A percentile compares a stretch with the other conserved stretches of the same genome.
Evolutionary conservation across 2,797 vertebrate species (phyloP).

Genomic region (Numenius phaeopus): DNA sequence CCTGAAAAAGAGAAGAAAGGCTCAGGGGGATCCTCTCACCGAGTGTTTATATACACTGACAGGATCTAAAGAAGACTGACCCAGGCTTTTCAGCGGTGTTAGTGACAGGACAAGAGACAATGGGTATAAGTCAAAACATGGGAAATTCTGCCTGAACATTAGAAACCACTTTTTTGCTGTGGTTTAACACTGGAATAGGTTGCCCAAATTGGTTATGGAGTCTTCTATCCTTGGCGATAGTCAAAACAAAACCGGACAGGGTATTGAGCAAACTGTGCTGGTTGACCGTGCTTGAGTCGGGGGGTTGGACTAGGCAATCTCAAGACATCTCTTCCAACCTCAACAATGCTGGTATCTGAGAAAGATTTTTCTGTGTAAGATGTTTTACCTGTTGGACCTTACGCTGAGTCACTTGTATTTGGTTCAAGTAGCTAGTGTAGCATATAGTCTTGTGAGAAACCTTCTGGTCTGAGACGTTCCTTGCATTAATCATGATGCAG

Average conservation of each 20-base stretch:
- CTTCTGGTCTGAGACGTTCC: neutral
- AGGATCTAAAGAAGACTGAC: neutral
- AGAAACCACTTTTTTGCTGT: neutral
- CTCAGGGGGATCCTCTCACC: neutral
- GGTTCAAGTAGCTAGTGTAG: neutral
- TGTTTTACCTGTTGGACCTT: neutral
- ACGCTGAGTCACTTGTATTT: neutral
- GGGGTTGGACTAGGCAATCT: neutral
- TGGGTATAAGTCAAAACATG: accelerated
- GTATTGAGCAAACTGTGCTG: neutral
- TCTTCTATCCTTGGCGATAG: neutral
- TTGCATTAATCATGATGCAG: neutral
- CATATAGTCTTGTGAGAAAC: neutral
- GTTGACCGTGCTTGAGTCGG: neutral
- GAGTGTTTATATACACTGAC: neutral
- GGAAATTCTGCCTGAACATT: neutral
- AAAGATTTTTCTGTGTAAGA: neutral
- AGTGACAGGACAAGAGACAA: neutral
- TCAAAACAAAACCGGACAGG: neutral
- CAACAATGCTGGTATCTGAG: neutral
- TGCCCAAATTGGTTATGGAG: neutral
- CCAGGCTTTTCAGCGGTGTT: neutral
- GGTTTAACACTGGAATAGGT: neutral
- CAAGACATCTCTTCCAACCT: neutral
- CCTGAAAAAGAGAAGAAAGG: neutral